Evolutionary conservation across 2,113 vertebrate genomes (phyloP), one percentile per base, ranked within the genome.

Genomic region (Scatophagus argus): DNA sequence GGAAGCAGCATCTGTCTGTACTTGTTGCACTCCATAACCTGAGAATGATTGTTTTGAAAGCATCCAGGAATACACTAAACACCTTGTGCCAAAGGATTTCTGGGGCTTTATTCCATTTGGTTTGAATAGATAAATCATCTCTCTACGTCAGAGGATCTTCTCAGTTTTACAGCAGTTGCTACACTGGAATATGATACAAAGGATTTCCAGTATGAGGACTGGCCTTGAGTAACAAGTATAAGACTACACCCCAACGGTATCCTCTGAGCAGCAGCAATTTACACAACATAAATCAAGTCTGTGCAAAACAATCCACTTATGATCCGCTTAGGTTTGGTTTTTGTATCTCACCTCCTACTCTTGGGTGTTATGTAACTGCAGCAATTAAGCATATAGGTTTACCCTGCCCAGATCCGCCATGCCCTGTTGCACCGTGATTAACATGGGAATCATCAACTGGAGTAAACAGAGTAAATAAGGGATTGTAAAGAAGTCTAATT

Each of bases 291-390:
- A 81, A 71, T 61, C 51, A 85, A 81, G 31, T 77, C 25, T 67
- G 52, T 56, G 58, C 16, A 64, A 78, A 81, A 82, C 47, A 63
- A 65, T 70, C 8, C 46, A n/a, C n/a, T n/a, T 46, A 44, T 82
- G 83, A 88, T 86, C 77, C 63, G 27, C 10, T 61, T 32, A 43
- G 51, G 79, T 68, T 72, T 7, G 32, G 43, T 63, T 74, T 62
- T 76, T 71, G n/a, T 31, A 63, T 59, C 67, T 83, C 58, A 83
- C 55, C 34, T 77, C 63, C 38, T 74, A 71, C 73, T 51, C 61
- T 21, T 36, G 17, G 21, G 27, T 58, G 21, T 78, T 91, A 66
- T 12, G 74, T 71, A 46, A 87, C 72, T 9, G 17, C 67, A 46
- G 47, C 66, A 66, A 77, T 81, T 68, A 64, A 66, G 31, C 23